Evolutionary conservation across 2,888 invertebrate genomes (phyloP), one percentile per base, ranked within the genome.

Genomic region (Dryococelus australis): DNA sequence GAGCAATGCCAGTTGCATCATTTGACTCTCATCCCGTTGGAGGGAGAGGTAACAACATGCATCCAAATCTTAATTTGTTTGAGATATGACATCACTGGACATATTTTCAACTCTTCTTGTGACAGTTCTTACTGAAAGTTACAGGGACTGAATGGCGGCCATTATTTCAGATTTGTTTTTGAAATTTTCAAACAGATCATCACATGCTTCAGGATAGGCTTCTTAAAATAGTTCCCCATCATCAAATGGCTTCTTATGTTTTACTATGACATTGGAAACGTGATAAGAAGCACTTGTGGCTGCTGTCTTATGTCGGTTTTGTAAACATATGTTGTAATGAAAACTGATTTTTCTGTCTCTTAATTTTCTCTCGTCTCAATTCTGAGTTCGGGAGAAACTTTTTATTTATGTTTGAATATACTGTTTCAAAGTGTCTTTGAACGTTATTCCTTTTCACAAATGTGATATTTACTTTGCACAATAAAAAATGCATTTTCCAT

Each of bases 311-410:
- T 47, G 47, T 47, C 8, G 16, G 12, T 47, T 47, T 47, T 47
- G 47, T 47, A 47, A 47, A 47, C 43, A n/a, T 84, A 43, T 84
- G 28, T 35, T 35, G 84, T 43, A 26, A 24, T 84, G 12, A 43
- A 24, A 28, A 84, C 43, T 10, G 35, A 0, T 24, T 43, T 84
- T 84, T 28, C 35, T 35, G 84, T n/a, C 27, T n/a, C 84, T 24
- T 84, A 84, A 84, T 43, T 84, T 84, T 35, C 24, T 84, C 24
- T 28, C 43, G 28, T 28, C 84, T 84, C 84, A n/a, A n/a, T 84
- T 84, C 35, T 43, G 84, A 84, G 43, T 35, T 84, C 24, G 35
- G 2, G 35, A 3, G 2, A 84, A 20, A 84, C 35, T 84, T 43
- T 84, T 35, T 84, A 43, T 27, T 9, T 43, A 43, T 43, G 20